Evolutionary conservation across 2,888 invertebrate species (phyloP), one percentile per base, ranked within the genome.

Genomic region (Rhamnusium bicolor): DNA sequence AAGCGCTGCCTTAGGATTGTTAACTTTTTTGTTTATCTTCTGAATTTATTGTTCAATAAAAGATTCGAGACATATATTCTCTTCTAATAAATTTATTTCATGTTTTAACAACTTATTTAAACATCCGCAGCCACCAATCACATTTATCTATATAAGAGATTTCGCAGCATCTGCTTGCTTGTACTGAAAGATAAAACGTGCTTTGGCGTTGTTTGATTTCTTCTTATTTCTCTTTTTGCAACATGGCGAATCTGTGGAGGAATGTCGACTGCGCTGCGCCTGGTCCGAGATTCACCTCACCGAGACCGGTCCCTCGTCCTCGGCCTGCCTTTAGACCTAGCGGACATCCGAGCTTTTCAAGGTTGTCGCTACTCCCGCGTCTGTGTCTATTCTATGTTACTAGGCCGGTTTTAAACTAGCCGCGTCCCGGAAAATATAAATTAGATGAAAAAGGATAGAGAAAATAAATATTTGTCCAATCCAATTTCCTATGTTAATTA

Each of bases 281-380:
- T 2, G 8, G 53, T 8, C 32, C 8, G 53, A 51, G 53, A 65
- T 53, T 65, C 29, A 65, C 65, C 65, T 65, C 53, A 53, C 18
- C 53, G 29, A 53, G 65, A 65, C 65, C 53, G 65, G 65, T 65
- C 51, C 65, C 29, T 12, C 65, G 53, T 32, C 29, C 32, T 65
- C 53, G 65, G 29, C 18, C 32, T 32, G 65, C 68, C 70, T 73
- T 61, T 68, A 58, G 70, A 71, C 71, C 69, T 72, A 63, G 71
- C 73, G 73, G 76, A 74, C 73, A 62, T 76, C 76, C 76, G 73
- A 74, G 70, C 51, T 49, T 66, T 68, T 61, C 74, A 76, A 76
- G 74, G 76, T 61, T 69, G 68, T 56, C 53, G 69, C 47, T 71
- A 73, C 73, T 68, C 69, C 71, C 68, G 71, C 72, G 21, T 53